Evolutionary conservation across 2,888 invertebrate species (phyloP), one percentile per base, ranked within the genome.

Genomic region (Pollenia griseotomentosa): DNA sequence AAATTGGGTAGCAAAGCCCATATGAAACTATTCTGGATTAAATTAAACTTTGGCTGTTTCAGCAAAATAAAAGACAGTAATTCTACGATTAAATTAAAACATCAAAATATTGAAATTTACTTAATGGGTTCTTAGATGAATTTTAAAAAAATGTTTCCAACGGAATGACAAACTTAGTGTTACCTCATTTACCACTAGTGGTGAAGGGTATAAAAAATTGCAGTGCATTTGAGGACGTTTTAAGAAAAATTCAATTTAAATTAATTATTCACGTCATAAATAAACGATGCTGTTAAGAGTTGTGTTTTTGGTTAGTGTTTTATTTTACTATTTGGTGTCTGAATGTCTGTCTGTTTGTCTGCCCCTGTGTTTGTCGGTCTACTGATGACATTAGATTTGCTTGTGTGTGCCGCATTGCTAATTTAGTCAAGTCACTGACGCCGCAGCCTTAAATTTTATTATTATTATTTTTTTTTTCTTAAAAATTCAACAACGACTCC

Each of bases 201-300:
- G 70, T 12, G 16, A 59, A 23, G 23, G 23, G 23, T 23, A 23
- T 23, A 23, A 23, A 2, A 23, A 23, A 53, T 19, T 59, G 6
- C 46, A 48, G 10, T 78, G 63, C 55, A 74, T 74, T 80, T 77
- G 80, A 80, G 83, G 75, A 87, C 48, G 71, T 68, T 81, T 78
- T 59, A 74, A 51, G 48, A 77, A 79, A 70, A 51, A 78, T 78
- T 87, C 55, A 81, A 81, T 87, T 78, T 74, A 87, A 84, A 87
- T 87, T 87, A 84, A 84, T 87, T 84, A 87, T 84, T 70, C 87
- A 80, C 70, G 75, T 86, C 86, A 83, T 71, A 75, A 80, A 83
- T 86, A 80, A 83, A 83, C 83, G 86, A 86, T 83, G 83, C 74
- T 79, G 74, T 86, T 79, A 83, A 71, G 55, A 78, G 77, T 59